phyloP scores from a whole-genome alignment of 2,797 vertebrate species.

The Loriculus beryllinus region DNA sequence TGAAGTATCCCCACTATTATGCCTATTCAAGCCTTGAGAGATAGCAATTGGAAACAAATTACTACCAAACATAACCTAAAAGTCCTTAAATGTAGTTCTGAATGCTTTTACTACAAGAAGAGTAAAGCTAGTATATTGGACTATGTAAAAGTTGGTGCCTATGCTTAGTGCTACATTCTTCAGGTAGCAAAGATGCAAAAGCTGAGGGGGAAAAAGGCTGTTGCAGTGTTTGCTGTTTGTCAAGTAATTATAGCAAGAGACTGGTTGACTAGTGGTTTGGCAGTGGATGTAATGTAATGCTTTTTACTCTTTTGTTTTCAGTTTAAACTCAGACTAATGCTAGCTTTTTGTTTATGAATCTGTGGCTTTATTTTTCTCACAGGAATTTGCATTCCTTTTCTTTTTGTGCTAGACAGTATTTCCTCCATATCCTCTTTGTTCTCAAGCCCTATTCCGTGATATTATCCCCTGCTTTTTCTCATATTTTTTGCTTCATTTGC shows the following conservation, averaged over 20 bases:
- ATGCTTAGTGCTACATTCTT: fast-evolving
- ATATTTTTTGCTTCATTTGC: not conserved
- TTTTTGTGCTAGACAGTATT: not conserved
- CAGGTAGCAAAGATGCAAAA: not conserved
- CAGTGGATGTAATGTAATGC: not conserved
- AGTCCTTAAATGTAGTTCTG: not conserved
- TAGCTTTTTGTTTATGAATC: constrained; percentile 23
- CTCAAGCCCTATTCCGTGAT: not conserved
- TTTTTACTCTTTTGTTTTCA: constrained; percentile 24
- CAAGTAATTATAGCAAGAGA: constrained; percentile 3
- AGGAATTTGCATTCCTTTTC: constrained; percentile 23
- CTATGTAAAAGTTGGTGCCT: not conserved
- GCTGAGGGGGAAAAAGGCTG: not conserved
- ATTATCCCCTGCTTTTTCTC: not conserved
- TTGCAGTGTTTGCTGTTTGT: constrained; percentile 22
- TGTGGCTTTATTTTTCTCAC: constrained; percentile 42
- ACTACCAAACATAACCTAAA: not conserved
- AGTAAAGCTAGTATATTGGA: not conserved
- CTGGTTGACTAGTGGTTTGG: constrained; percentile 19
- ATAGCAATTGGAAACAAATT: not conserved
- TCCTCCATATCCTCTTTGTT: not conserved
- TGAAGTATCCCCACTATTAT: not conserved
- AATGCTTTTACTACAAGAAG: not conserved
- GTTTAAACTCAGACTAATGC: constrained; percentile 2
- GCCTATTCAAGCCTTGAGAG: not conserved